phyloP scores from a whole-genome alignment of 2,113 vertebrate species.

The Podarcis cretensis region DNA sequence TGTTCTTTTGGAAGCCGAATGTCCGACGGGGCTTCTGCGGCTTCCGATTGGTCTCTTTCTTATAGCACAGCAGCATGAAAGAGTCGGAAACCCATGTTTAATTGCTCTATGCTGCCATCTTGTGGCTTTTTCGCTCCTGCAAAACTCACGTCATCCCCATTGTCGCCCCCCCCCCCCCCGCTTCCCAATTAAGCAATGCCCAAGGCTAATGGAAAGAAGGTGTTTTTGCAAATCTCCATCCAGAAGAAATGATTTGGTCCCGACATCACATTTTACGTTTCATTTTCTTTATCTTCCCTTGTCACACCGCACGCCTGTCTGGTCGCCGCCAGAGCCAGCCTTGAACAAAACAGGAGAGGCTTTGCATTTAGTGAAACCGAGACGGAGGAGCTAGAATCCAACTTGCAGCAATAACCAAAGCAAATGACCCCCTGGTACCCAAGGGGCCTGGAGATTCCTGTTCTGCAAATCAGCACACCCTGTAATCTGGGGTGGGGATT shows the following conservation, averaged over 20 bases:
- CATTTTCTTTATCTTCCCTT: neutral
- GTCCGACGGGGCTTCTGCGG: too few relatives aligned
- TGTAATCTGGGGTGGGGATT: neutral
- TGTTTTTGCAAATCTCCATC: neutral
- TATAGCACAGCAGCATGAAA: neutral
- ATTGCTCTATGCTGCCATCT: constrained; percentile 75
- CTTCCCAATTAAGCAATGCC: neutral
- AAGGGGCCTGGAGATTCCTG: neutral
- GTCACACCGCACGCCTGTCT: too few relatives aligned
- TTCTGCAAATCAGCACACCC: neutral
- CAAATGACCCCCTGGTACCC: neutral
- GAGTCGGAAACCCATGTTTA: neutral
- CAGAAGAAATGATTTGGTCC: neutral
- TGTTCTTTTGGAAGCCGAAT: too few relatives aligned
- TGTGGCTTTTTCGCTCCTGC: constrained; percentile 54
- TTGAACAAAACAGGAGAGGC: neutral
- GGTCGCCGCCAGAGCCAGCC: neutral
- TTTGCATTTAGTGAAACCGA: neutral
- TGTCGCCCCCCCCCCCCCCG: neutral
- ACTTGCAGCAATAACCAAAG: too few relatives aligned
- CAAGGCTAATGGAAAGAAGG: too few relatives aligned
- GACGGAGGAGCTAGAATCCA: neutral
- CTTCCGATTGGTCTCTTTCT: neutral
- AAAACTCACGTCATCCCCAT: neutral
- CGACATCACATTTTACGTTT: neutral